A percentile compares a stretch with the other conserved stretches of the same genome.
phyloP scores from a whole-genome alignment of 2,113 vertebrate genomes.

The Pangasianodon gigas region DNA sequence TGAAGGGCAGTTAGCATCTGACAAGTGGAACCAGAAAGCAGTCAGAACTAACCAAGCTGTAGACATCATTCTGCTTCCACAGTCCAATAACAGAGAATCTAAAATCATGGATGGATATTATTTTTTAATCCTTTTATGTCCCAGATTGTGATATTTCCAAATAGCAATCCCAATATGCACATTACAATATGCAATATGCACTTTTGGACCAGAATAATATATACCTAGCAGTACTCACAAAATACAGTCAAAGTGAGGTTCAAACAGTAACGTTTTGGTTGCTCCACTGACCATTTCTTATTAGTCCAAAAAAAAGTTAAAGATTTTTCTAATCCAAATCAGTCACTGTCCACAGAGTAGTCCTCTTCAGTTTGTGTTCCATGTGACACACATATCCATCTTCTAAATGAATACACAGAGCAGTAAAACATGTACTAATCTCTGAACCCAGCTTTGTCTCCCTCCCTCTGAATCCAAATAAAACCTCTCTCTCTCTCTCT shows the following conservation, averaged over 20 bases:
- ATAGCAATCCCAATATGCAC: not conserved
- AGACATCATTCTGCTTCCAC: conserved; percentile 60
- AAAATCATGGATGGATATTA: not conserved
- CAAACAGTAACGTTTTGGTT: not conserved
- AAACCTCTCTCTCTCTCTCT: not conserved
- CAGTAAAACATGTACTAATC: conserved; percentile 65
- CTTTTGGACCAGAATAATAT: not conserved
- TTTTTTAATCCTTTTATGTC: conserved; percentile 9
- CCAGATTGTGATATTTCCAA: not conserved
- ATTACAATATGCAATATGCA: not conserved
- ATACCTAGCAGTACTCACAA: conserved; percentile 3
- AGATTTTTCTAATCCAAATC: not conserved
- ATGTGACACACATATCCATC: conserved; percentile 53
- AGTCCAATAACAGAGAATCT: not conserved
- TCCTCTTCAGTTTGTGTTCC: conserved; percentile 56
- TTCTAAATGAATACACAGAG: conserved; percentile 65
- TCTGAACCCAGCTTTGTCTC: conserved; percentile 34
- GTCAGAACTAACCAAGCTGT: conserved; percentile 41
- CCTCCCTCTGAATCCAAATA: conserved; percentile 22
- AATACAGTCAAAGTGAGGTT: not conserved
- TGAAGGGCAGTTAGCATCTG: conserved; percentile 71
- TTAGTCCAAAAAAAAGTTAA: not conserved
- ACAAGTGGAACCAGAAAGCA: conserved; percentile 43
- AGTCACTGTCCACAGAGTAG: not conserved
- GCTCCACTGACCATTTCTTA: not conserved